Evolutionary conservation across 2,888 invertebrate genomes (phyloP), one percentile per base, ranked within the genome.

Genomic region (Sinhomidia bicolor): DNA sequence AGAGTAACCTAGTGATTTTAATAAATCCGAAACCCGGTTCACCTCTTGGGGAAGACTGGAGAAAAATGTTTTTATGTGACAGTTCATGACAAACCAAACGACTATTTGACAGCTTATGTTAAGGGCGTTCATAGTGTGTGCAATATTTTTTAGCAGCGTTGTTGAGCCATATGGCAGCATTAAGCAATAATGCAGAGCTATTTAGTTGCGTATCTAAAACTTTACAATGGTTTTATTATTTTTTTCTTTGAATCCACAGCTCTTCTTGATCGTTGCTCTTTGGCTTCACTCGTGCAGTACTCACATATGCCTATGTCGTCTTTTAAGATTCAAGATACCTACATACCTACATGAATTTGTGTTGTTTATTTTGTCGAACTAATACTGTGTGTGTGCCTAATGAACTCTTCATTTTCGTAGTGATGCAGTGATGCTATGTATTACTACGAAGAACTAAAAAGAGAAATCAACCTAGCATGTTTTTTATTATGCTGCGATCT

Each of bases 201-300:
- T 29, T 26, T 71, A 36, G 41, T 71, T 6, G n/a, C 23, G 3
- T 68, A 68, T 36, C 36, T 60, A 60, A 14, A 51, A 23, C 41
- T 62, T 60, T 57, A 41, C 36, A 47, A n/a, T 54, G 65, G 6
- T 65, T 36, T 36, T 62, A 4, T 71, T 79, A 17, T 47, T 68
- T 54, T 23, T 65, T 68, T 57, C 60, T 51, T 80, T 71, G 51
- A 14, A 20, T 9, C 76, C 47, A 36, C n/a, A 7, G 29, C 60
- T 76, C 68, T 44, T 74, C 82, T 44, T 71, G 65, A 71, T 54
- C 86, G 81, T 86, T 86, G 86, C 86, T 81, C 86, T 80, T 86
- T 85, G 78, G 65, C 76, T 57, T 74, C 14, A 12, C 47, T 74
- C 82, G 9, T 41, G 9, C 6, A 41, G 6, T 47, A 47, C 47